Percentiles rank a stretch among this genome's conserved stretches.
Evolutionary conservation across 2,888 invertebrate species (phyloP).

Genomic region (Tiliacea citrago): DNA sequence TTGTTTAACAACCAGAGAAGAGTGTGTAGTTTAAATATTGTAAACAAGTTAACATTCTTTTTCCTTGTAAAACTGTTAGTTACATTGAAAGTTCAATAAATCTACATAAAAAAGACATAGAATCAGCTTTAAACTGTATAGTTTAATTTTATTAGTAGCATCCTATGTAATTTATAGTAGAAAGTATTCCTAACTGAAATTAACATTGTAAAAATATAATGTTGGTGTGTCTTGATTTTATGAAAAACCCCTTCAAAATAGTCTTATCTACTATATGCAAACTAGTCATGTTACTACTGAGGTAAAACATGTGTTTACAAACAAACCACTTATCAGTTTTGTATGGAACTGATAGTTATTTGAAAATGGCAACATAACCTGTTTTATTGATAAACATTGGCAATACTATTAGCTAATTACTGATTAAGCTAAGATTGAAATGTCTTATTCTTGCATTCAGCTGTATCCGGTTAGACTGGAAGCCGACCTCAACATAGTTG

Average conservation of each 20-base stretch:
- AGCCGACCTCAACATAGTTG: too few relatives aligned
- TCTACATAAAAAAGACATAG: constrained; percentile 36
- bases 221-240: background rate
- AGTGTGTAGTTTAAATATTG: background rate
- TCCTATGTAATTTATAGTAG: background rate
- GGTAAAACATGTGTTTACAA: constrained; percentile 49
- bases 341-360: constrained; percentile 47
- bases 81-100: constrained; percentile 22
- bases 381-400: constrained; percentile 54
- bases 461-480: too few relatives aligned
- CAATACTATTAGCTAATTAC: constrained; percentile 41
- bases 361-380: constrained; percentile 33
- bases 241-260: background rate
- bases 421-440: constrained; percentile 19
- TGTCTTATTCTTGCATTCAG: too few relatives aligned
- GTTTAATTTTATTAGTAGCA: constrained; percentile 1
- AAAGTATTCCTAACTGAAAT: constrained; percentile 12
- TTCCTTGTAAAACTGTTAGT: constrained; percentile 6
- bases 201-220: background rate
- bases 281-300: constrained; percentile 16
- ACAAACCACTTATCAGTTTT: constrained; percentile 54
- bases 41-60: background rate
- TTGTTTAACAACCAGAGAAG: background rate
- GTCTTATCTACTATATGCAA: background rate
- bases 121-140: constrained; percentile 16